A percentile compares a stretch with the other conserved stretches of the same genome.
These are phyloP conservation scores for Drepana arcuata DNA, from an alignment of 1,140 invertebrate genomes.

Conservation along the genomic window DNA sequence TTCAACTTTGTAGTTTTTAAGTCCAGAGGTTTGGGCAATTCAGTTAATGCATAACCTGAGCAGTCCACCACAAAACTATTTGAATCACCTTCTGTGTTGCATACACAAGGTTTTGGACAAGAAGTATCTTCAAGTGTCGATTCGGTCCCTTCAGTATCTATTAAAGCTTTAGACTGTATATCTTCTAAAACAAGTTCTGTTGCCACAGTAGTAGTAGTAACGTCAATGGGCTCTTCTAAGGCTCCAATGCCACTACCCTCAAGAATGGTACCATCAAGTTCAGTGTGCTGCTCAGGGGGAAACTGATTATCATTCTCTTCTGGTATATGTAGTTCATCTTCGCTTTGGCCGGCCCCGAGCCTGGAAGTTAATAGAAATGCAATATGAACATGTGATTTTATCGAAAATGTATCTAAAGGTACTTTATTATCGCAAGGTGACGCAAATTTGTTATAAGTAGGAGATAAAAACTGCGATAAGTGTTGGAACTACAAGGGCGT, in stretches of 20 bases:
- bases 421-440: slow-evolving; percentile 56
- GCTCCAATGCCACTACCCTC: slow-evolving; percentile 43
- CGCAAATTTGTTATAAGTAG: slow-evolving; percentile 51
- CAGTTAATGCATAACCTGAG: slow-evolving; percentile 41
- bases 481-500: slow-evolving; percentile 39
- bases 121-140: slow-evolving; percentile 1
- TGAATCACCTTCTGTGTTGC: slow-evolving; percentile 37
- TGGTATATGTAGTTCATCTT: slow-evolving; percentile 43
- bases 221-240: slow-evolving; percentile 25
- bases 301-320: slow-evolving; percentile 49
- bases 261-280: slow-evolving; percentile 22
- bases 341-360: slow-evolving; percentile 28
- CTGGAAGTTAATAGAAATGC: slow-evolving; percentile 39
- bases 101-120: slow-evolving; percentile 50
- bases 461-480: slow-evolving; percentile 57
- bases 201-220: slow-evolving; percentile 10
- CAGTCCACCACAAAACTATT: slow-evolving; percentile 47
- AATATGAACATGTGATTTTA: slow-evolving; percentile 40
- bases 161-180: slow-evolving; percentile 14
- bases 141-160: slow-evolving; percentile 7
- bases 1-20: slow-evolving; percentile 48
- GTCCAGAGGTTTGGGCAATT: slow-evolving; percentile 44
- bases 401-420: slow-evolving; percentile 35
- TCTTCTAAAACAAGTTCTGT: slow-evolving; percentile 32
- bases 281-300: slow-evolving; percentile 37